Percentiles rank a stretch among this genome's conserved stretches.
These are phyloP conservation scores for Lucilia cuprina DNA, from an alignment of 1,140 invertebrate species.

Conservation along the genomic window DNA sequence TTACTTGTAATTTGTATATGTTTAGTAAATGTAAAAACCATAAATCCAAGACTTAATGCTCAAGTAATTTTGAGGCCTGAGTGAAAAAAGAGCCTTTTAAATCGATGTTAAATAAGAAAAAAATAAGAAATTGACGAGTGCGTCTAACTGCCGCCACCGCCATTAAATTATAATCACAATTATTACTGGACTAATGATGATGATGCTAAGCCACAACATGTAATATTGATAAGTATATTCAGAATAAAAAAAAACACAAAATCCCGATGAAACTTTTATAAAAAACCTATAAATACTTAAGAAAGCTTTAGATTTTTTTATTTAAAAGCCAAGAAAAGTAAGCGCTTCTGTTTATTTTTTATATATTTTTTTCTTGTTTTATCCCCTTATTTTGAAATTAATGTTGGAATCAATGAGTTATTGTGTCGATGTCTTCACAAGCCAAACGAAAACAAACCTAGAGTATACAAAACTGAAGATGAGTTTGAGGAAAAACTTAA, in stretches of 20 bases:
- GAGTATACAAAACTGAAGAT: background rate
- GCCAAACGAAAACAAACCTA: background rate
- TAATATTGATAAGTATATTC: background rate
- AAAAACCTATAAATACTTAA: background rate
- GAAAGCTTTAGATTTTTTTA: background rate
- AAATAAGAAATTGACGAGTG: background rate
- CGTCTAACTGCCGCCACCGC: constrained; percentile 22
- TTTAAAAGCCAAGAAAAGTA: background rate
- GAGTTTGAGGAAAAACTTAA: constrained; percentile 23
- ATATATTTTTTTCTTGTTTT: too few species aligned
- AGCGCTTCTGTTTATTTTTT: background rate
- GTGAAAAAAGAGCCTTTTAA: background rate
- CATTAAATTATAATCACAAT: constrained; percentile 32
- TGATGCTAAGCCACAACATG: background rate
- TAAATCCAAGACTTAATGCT: too few species aligned
- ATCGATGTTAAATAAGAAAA: background rate
- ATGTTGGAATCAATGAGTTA: constrained; percentile 12
- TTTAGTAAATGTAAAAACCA: background rate
- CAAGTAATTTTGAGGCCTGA: too few species aligned
- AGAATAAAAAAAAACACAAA: background rate
- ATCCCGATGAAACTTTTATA: background rate
- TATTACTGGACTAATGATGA: constrained; percentile 25
- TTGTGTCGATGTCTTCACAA: constrained; percentile 7
- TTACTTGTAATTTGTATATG: background rate
- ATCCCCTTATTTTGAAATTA: background rate